These are phyloP conservation scores for Enhydra lutris DNA, from an alignment of 2,113 vertebrate species.

Conservation along the genomic window DNA sequence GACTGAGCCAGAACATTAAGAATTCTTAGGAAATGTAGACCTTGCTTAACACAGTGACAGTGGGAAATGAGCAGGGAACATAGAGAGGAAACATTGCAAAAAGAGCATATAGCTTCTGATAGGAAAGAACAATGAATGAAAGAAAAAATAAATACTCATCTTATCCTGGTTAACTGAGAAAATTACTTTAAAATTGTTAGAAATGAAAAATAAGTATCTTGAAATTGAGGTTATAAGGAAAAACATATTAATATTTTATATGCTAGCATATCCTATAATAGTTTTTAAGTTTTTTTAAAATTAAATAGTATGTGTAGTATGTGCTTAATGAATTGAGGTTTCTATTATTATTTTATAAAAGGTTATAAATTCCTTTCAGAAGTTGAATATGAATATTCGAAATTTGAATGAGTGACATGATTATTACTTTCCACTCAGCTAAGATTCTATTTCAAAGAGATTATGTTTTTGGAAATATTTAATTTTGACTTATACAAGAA, in stretches of 20 bases:
- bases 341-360: neutral
- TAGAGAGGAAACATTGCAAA: neutral
- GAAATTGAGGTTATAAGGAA: neutral
- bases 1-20: rapidly evolving
- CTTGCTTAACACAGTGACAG: neutral
- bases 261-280: neutral
- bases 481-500: neutral
- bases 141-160: neutral
- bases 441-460: neutral
- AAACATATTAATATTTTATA: neutral
- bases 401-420: neutral
- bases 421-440: neutral
- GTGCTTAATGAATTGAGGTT: neutral
- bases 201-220: neutral
- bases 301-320: neutral
- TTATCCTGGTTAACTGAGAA: neutral
- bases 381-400: neutral
- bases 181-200: neutral
- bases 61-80: no score
- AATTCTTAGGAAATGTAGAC: neutral
- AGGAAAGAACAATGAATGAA: neutral
- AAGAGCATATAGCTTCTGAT: neutral
- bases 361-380: neutral
- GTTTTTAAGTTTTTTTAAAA: neutral
- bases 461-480: neutral